phyloP scores from a whole-genome alignment of 2,888 invertebrate species.

The Augiades crinisus region DNA sequence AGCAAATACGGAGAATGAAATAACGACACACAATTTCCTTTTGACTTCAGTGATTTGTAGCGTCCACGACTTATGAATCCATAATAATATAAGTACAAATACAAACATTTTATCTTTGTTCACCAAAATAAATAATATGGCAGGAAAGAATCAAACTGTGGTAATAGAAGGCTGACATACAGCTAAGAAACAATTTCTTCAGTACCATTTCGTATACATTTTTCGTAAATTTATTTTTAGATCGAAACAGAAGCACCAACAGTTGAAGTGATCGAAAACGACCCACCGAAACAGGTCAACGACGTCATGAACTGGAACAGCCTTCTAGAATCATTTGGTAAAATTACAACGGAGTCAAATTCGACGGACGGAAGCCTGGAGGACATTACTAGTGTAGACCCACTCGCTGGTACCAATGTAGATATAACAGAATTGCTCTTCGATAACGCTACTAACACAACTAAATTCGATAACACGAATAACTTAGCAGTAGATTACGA shows the following conservation, averaged over 20 bases:
- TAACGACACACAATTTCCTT: too few species aligned
- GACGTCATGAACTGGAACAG: conserved; percentile 72
- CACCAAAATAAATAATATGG: too few species aligned
- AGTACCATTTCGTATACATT: too few species aligned
- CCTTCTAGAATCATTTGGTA: conserved; percentile 70
- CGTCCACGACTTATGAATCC: too few species aligned
- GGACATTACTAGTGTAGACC: conserved; percentile 54
- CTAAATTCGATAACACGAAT: conserved; percentile 47
- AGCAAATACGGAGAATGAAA: too few species aligned
- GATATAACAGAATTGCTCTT: conserved; percentile 71
- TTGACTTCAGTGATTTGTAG: too few species aligned
- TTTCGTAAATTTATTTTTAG: conserved; percentile 47
- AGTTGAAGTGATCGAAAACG: conserved; percentile 41
- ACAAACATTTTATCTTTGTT: too few species aligned
- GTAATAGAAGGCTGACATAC: too few species aligned
- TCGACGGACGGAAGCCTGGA: conserved; percentile 66
- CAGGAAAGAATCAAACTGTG: too few species aligned
- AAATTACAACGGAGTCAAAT: conserved; percentile 70
- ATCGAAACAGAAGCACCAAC: conserved; percentile 46
- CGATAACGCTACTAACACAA: conserved; percentile 50
- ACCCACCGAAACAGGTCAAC: conserved; percentile 38
- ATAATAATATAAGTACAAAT: too few species aligned
- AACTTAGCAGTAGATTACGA: conserved; percentile 60
- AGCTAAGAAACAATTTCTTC: too few species aligned
- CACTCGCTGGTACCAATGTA: conserved; percentile 46